Percentiles rank a stretch among this genome's conserved stretches.
Conservation (phyloP, 2,113 vertebrate genomes). For the Scatophagus argus region DNA sequence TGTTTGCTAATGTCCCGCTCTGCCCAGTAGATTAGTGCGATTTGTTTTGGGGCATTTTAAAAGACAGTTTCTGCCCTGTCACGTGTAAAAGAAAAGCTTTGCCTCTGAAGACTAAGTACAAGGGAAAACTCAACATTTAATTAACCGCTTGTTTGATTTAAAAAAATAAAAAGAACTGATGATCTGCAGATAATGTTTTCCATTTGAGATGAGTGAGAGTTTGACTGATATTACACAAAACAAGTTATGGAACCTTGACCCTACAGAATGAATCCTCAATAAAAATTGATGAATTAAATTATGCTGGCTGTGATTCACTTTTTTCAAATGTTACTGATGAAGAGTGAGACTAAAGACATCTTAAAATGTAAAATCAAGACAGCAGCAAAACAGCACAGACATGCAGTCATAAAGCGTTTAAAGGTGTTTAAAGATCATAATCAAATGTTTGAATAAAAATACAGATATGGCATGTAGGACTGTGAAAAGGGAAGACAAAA, state of each 20-base stretch:
- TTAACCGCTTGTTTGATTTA: background rate
- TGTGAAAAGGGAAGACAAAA: background rate
- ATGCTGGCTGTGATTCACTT: background rate
- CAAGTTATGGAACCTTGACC: background rate
- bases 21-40: background rate
- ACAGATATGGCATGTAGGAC: no score
- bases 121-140: background rate
- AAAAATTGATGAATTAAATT: background rate
- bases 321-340: background rate
- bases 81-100: conserved; percentile 1
- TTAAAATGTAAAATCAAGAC: background rate
- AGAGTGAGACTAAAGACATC: background rate
- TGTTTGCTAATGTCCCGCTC: conserved; percentile 41
- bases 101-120: background rate
- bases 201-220: background rate
- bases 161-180: no score
- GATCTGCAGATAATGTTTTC: no score
- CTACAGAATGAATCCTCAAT: background rate
- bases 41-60: conserved; percentile 30
- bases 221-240: conserved; percentile 12
- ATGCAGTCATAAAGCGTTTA: no score
- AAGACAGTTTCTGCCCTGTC: background rate
- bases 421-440: no score
- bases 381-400: background rate
- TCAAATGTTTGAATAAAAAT: no score